These are phyloP conservation scores for Callinectes sapidus DNA, from an alignment of 2,888 invertebrate species.

Conservation along the genomic window DNA sequence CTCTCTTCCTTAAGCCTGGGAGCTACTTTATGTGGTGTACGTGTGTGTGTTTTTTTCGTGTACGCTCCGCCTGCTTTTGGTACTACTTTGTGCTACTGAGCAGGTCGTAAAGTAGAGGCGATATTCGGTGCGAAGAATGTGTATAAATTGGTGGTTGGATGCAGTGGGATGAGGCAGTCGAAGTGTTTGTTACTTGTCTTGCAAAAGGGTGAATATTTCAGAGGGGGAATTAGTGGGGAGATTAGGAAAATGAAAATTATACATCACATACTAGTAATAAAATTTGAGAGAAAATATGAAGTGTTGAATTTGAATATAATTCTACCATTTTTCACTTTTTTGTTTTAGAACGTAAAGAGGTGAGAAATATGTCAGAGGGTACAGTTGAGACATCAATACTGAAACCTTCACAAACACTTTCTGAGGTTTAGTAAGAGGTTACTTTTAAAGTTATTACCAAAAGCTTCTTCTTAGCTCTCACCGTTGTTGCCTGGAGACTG, in stretches of 20 bases:
- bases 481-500: not conserved
- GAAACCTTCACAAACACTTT: not conserved
- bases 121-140: slow-evolving; percentile 26
- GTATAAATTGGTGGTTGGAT: slow-evolving; percentile 13
- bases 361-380: not conserved
- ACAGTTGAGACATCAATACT: not conserved
- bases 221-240: not conserved
- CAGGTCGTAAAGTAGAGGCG: slow-evolving; percentile 28
- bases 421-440: not conserved
- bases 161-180: not conserved
- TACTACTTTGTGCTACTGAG: slow-evolving; percentile 36
- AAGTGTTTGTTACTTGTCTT: slow-evolving; percentile 9
- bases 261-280: not conserved
- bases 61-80: slow-evolving; percentile 25
- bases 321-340: not conserved
- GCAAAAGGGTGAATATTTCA: not conserved
- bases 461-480: not conserved
- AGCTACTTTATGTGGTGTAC: slow-evolving; percentile 36
- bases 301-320: not conserved
- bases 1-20: slow-evolving; percentile 29
- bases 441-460: not conserved
- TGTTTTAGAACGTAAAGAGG: not conserved
- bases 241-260: not conserved
- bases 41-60: slow-evolving; percentile 42
- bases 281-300: not conserved